A percentile compares a stretch with the other conserved stretches of the same genome.
Evolutionary conservation across 2,113 vertebrate species (phyloP).

Genomic region (Microtus richardsoni): DNA sequence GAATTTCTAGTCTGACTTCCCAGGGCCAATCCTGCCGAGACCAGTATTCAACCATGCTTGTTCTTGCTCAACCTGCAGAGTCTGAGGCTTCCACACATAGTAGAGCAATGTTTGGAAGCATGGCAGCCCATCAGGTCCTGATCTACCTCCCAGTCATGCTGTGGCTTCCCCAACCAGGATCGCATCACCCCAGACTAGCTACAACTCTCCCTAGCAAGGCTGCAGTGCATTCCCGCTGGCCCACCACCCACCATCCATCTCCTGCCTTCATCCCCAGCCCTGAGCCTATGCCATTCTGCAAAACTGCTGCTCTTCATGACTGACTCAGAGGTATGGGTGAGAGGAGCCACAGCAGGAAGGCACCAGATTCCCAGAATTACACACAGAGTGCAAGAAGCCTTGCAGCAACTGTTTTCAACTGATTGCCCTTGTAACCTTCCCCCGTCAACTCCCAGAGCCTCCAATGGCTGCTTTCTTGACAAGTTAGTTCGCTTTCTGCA

Average conservation of each 20-base stretch:
- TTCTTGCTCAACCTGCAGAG: background rate
- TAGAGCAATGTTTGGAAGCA: accelerated
- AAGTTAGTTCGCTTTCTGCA: background rate
- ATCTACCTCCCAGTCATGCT: background rate
- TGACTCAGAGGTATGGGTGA: background rate
- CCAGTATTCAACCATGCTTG: background rate
- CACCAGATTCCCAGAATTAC: background rate
- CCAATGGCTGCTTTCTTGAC: background rate
- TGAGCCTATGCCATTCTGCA: background rate
- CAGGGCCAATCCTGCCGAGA: background rate
- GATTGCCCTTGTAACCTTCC: background rate
- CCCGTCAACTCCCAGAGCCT: background rate
- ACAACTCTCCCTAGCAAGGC: background rate
- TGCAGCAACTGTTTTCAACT: background rate
- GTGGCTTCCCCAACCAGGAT: too few species aligned
- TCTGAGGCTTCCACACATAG: accelerated
- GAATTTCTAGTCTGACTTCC: background rate
- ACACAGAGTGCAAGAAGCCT: background rate
- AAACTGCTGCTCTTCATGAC: background rate
- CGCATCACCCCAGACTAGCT: background rate
- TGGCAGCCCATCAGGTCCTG: background rate
- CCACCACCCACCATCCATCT: background rate
- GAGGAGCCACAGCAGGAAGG: background rate
- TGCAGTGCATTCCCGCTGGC: background rate
- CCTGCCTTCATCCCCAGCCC: background rate